Conservation (phyloP, 2,888 invertebrate genomes). For the Caenorhabditis macrosperma region DNA sequence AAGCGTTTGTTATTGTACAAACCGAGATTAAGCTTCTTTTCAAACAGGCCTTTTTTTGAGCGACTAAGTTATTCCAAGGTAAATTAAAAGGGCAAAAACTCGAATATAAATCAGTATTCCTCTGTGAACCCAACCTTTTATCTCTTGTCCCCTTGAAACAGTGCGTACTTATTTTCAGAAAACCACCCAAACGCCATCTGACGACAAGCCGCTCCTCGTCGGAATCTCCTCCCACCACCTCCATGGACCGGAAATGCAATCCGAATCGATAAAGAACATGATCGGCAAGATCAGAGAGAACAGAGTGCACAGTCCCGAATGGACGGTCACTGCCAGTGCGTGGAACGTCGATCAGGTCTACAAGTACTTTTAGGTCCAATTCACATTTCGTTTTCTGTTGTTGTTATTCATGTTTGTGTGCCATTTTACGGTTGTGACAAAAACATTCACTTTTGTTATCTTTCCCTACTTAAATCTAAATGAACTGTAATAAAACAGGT, state of each 20-base stretch:
- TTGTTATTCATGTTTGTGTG: not conserved
- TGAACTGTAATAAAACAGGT: too few species aligned
- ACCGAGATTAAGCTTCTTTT: too few species aligned
- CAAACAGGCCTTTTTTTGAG: too few species aligned
- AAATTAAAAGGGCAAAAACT: too few species aligned
- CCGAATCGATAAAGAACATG: constrained; percentile 60
- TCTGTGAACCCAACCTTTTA: too few species aligned
- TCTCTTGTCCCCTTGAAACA: too few species aligned
- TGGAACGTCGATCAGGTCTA: constrained; percentile 72
- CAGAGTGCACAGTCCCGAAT: constrained; percentile 43
- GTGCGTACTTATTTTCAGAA: constrained; percentile 33
- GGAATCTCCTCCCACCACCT: constrained; percentile 67
- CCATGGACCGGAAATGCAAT: constrained; percentile 66
- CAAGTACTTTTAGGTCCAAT: constrained; percentile 59
- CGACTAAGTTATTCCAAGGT: too few species aligned
- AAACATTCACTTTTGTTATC: too few species aligned
- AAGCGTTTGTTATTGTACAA: too few species aligned
- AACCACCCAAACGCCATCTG: constrained; percentile 27
- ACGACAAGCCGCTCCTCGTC: constrained; percentile 60
- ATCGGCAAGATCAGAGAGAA: constrained; percentile 53
- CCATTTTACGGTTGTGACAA: not conserved
- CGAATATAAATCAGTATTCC: too few species aligned
- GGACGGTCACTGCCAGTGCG: constrained; percentile 70
- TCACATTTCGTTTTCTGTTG: too few species aligned
- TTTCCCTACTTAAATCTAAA: too few species aligned